These are phyloP conservation scores for Eriocheir sinensis DNA, from an alignment of 1,140 invertebrate species.

Conservation along the genomic window DNA sequence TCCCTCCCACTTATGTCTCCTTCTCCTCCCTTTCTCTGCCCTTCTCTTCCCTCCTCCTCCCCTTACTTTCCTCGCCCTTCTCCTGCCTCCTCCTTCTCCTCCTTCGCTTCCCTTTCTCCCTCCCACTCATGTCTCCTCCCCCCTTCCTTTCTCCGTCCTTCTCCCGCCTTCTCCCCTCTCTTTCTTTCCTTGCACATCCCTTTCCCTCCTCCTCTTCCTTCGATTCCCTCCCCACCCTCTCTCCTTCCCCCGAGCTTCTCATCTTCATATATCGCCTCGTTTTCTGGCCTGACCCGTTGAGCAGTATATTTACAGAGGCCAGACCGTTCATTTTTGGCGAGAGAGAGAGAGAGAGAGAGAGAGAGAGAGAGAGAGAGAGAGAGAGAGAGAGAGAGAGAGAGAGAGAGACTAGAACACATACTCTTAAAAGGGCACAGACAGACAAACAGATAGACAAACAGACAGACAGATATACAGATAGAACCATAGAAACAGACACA, in stretches of 20 bases:
- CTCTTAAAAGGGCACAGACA: too few relatives aligned
- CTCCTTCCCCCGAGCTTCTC: not conserved
- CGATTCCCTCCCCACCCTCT: not conserved
- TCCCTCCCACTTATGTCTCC: too few relatives aligned
- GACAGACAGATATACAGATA: not conserved
- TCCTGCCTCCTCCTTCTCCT: too few relatives aligned
- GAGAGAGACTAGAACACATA: too few relatives aligned
- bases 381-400: not conserved
- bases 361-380: constrained; percentile 29
- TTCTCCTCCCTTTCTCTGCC: too few relatives aligned
- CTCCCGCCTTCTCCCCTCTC: too few relatives aligned
- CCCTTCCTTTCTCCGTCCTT: not conserved
- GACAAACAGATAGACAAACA: not conserved
- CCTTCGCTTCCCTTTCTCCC: too few relatives aligned
- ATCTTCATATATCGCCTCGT: not conserved
- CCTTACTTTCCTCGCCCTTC: too few relatives aligned
- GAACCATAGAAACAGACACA: constrained; percentile 13
- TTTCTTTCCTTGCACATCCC: too few relatives aligned
- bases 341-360: not conserved
- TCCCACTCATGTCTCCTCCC: not conserved
- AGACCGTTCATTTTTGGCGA: not conserved
- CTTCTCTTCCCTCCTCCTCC: too few relatives aligned
- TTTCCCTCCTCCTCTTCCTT: not conserved
- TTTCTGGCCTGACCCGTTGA: not conserved
- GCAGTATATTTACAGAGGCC: not conserved